These are phyloP conservation scores for Nemurella pictetii DNA, from an alignment of 2,888 invertebrate species.

Conservation along the genomic window DNA sequence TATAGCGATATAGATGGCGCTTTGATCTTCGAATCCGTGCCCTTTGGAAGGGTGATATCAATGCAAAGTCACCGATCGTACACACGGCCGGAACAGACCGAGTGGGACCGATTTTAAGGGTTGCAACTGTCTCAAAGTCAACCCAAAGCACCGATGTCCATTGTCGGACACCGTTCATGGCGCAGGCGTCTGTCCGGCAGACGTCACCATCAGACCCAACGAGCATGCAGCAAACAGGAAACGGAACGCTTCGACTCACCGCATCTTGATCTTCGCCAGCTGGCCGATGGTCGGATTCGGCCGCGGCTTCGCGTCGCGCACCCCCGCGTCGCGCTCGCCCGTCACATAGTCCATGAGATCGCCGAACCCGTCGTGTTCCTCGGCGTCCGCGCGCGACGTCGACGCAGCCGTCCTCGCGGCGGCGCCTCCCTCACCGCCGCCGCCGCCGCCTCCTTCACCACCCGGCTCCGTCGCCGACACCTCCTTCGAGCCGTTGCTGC, in stretches of 20 bases:
- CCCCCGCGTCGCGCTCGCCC: neutral
- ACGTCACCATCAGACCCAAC: too few species aligned
- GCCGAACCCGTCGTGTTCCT: constrained; percentile 62
- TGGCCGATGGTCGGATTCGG: constrained; percentile 71
- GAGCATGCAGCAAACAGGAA: too few species aligned
- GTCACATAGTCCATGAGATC: constrained; percentile 62
- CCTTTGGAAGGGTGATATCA: too few species aligned
- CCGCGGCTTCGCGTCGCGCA: constrained; percentile 47
- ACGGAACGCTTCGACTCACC: constrained; percentile 53
- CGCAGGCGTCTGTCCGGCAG: too few species aligned
- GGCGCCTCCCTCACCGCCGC: neutral
- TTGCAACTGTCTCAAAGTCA: too few species aligned
- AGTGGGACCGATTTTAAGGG: too few species aligned
- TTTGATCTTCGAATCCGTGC: too few species aligned
- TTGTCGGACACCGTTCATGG: too few species aligned
- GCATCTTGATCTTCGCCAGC: constrained; percentile 63
- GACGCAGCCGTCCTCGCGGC: constrained; percentile 39
- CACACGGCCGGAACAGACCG: too few species aligned
- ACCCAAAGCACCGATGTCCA: too few species aligned
- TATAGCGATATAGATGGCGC: too few species aligned
- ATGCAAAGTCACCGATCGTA: too few species aligned
- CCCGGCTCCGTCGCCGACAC: constrained; percentile 28
- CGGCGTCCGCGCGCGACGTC: constrained; percentile 49
- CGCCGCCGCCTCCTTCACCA: neutral
- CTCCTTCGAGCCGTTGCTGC: constrained; percentile 44